Base-by-base conservation (phyloP, 2,113 vertebrate genomes). In the Phylloscopus trochiloides region DNA sequence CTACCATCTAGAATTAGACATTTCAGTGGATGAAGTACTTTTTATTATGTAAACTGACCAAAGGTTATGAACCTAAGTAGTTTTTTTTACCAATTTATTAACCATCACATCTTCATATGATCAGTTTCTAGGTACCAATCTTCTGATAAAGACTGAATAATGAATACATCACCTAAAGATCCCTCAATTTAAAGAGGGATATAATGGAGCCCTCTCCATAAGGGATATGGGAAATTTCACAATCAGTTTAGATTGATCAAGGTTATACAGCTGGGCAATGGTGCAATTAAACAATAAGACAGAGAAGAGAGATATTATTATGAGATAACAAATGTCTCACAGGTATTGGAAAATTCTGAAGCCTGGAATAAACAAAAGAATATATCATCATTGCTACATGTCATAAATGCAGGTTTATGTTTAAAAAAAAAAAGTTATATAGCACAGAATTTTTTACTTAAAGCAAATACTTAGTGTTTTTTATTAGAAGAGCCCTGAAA, bases 91-190 rank as follows among this genome's bases (percentile, higher is more conserved):
- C 24, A 47, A 14, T 48, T 77, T 31, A 40, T 61, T 68, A 65
- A 55, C 5, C 3, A 17, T 54, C 11, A 17, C 2, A 0, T 26
- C 4, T 26, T 73, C 28, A 34, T 43, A 17, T 26, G 7, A 32
- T 24, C 62, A 9, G 2, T 36, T 90, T 70, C 11, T 58, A 86
- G 21, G 42, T 13, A 51, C 6, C 25, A 45, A 14, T 59, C 19
- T 57, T 70, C 36, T 77, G n/a, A 25, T 28, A 54, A 70, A 67
- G 15, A 40, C 7, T 25, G 24, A 92, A 50, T 54, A 47, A 82
- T 57, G 38, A 86, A 42, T 5, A 50, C 14, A 71, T 8, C 2
- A 13, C 10, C 12, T 74, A 67, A 57, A 78, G 17, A 78, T 14
- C 8, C 31, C 36, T 45, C 57, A 66, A 0, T 7, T 91, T 84